These are phyloP conservation scores for Coccyzus lansbergi DNA, from an alignment of 2,797 vertebrate genomes.

Conservation along the genomic window DNA sequence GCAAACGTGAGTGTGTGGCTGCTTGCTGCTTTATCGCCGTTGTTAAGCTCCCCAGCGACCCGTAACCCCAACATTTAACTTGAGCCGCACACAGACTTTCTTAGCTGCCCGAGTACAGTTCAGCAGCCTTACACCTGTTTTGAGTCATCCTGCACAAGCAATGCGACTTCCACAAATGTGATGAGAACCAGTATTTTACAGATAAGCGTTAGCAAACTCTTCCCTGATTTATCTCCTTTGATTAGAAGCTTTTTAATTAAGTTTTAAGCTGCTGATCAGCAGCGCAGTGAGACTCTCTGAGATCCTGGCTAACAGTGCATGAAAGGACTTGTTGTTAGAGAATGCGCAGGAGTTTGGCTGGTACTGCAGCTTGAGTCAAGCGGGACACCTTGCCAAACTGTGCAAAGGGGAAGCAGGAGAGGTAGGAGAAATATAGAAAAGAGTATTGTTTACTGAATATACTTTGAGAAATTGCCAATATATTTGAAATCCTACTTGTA, in stretches of 20 bases:
- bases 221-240: background rate
- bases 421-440: background rate
- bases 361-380: too few species aligned
- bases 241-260: background rate
- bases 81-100: background rate
- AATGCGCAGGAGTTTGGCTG: fast-evolving
- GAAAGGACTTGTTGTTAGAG: background rate
- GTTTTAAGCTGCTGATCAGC: background rate
- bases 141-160: background rate
- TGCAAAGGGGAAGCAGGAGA: background rate
- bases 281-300: background rate
- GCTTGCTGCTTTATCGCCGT: background rate
- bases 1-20: background rate
- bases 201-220: background rate
- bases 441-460: background rate
- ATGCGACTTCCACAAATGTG: background rate
- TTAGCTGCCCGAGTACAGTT: fast-evolving
- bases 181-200: background rate
- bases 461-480: background rate
- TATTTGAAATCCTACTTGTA: background rate
- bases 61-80: background rate
- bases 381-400: background rate
- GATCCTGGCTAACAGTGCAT: too few species aligned
- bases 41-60: background rate
- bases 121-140: background rate